Base-by-base conservation (phyloP, 2,797 vertebrate species). In the Oreortyx pictus region DNA sequence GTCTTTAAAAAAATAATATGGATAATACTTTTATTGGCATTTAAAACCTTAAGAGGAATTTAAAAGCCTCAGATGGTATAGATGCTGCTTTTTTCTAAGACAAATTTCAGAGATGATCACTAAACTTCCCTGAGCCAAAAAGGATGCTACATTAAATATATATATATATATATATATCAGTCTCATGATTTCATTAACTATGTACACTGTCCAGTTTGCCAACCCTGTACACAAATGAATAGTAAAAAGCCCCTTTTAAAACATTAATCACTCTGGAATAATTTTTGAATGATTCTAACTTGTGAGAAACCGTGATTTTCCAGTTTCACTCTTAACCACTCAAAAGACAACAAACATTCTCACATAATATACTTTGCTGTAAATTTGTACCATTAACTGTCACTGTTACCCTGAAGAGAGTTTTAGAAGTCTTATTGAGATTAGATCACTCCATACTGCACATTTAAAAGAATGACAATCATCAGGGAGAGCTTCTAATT, bases 341-440 rank as follows among this genome's bases (percentile, higher is more conserved):
- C 60, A 50, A 81, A 86, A 83, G 35, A 60, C 43, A 88, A 84
- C 35, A 88, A 89, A 57, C 74, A 83, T 62, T 81, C 60, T 56
- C 71, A 19, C 39, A 47, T 20, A 89, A 77, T 17, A 89, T 15
- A 37, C 35, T 78, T 60, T 33, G 57, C 71, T 81, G 25, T 64
- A 87, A 89, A 90, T 78, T 93, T 70, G 20, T 57, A 41, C 70
- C 33, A 92, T 84, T 87, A 72, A 41, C 82, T 79, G 24, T 56
- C 71, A 61, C n/a, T 52, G 68, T 39, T 84, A 71, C 75, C 31
- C 80, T 78, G 50, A 93, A 83, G 44, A 62, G 20, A 74, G 10
- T 50, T 61, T 43, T 82, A 72, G 59, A 75, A 85, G 22, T 14
- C 39, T 61, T 54, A 56, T 0, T 71, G 57, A 91, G n/a, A 81